Evolutionary conservation across 2,888 invertebrate species (phyloP).

Genomic region (Heterodera filipjevi): DNA sequence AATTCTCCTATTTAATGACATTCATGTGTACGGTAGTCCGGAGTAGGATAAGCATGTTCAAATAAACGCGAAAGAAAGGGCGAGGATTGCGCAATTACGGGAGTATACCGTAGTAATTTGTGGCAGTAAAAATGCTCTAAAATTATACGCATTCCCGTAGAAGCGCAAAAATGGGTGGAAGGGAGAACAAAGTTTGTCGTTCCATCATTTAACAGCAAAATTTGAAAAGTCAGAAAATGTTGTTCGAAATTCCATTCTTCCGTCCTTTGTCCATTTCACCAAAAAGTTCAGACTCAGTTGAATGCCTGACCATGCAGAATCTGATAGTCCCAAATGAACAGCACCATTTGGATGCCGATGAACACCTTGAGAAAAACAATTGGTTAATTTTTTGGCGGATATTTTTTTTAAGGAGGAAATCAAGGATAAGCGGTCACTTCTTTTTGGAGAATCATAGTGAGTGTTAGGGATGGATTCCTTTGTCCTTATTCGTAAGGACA

Average conservation of each 20-base stretch:
- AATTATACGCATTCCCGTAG: too few relatives aligned
- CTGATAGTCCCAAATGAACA: conserved; percentile 61
- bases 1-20: too few relatives aligned
- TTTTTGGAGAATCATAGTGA: too few relatives aligned
- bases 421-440: not conserved
- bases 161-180: not conserved
- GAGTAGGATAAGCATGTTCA: too few relatives aligned
- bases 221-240: conserved; percentile 1
- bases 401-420: not conserved
- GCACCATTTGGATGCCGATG: conserved; percentile 50
- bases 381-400: too few relatives aligned
- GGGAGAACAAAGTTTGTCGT: not conserved
- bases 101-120: too few relatives aligned
- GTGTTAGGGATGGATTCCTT: too few relatives aligned
- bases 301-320: conserved; percentile 59
- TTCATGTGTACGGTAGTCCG: too few relatives aligned
- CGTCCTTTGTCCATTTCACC: not conserved
- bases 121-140: too few relatives aligned
- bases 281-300: conserved; percentile 44
- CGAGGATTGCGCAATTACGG: too few relatives aligned
- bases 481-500: too few relatives aligned
- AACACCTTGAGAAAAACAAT: conserved; percentile 17
- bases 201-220: not conserved
- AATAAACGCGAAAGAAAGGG: too few relatives aligned
- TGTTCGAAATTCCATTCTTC: not conserved